A percentile compares a stretch with the other conserved stretches of the same genome.
These are phyloP conservation scores for Lathamus discolor DNA, from an alignment of 2,113 vertebrate genomes.

Conservation along the genomic window DNA sequence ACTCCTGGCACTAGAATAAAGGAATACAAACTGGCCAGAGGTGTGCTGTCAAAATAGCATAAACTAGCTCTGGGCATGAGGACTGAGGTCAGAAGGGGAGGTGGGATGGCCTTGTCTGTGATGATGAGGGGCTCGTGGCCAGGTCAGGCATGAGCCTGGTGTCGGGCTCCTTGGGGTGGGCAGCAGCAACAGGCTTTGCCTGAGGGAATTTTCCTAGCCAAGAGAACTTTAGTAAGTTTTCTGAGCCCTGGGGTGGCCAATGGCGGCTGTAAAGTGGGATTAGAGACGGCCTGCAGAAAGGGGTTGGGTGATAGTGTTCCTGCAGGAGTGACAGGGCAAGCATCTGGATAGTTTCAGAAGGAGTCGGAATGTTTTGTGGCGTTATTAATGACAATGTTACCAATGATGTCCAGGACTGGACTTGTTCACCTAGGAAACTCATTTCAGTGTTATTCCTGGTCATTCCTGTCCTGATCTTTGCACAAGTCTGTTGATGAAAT, in stretches of 20 bases:
- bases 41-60: background rate
- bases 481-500: background rate
- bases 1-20: background rate
- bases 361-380: background rate
- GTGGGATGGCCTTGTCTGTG: rapidly evolving
- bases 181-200: background rate
- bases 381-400: background rate
- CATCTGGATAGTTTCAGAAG: background rate
- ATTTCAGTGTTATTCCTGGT: background rate
- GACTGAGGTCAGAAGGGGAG: background rate
- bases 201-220: background rate
- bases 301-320: background rate
- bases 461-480: background rate
- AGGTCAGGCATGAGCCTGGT: background rate
- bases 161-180: background rate
- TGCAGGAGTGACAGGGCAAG: background rate
- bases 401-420: background rate
- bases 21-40: background rate
- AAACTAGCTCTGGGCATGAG: background rate
- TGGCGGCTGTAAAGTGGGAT: background rate
- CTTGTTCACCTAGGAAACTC: background rate
- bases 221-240: background rate
- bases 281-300: background rate
- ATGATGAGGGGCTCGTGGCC: background rate
- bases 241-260: background rate